phyloP scores from a whole-genome alignment of 1,140 invertebrate genomes.

The Heliconius melpomene region DNA sequence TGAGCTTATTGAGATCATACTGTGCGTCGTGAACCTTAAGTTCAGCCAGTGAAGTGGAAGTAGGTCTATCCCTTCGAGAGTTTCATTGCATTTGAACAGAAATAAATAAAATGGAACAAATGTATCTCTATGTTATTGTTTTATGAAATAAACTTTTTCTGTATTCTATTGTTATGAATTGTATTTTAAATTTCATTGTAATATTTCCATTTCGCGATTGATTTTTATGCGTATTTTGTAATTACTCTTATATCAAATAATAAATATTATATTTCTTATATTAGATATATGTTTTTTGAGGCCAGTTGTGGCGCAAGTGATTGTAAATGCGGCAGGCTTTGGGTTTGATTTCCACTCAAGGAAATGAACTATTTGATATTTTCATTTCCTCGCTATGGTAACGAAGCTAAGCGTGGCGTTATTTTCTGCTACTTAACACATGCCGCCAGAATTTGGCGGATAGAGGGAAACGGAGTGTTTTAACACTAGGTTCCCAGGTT shows the following conservation, averaged over 20 bases:
- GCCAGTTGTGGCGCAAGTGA: not conserved
- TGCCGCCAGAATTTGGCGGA: not conserved
- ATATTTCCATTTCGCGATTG: too few relatives aligned
- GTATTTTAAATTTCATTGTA: too few relatives aligned
- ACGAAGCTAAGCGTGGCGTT: not conserved
- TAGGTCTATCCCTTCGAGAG: not conserved
- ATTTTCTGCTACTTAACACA: not conserved
- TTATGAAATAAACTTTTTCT: too few relatives aligned
- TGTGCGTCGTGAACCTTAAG: not conserved
- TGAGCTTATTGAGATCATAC: not conserved
- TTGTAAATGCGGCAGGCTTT: not conserved
- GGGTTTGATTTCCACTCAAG: not conserved
- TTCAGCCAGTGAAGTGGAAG: not conserved
- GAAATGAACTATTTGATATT: not conserved
- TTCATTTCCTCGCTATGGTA: not conserved
- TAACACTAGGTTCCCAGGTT: not conserved
- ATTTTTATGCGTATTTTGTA: too few relatives aligned
- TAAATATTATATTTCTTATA: too few relatives aligned
- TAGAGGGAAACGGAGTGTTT: not conserved
- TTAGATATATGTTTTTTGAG: not conserved
- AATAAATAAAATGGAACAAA: not conserved
- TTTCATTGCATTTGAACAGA: not conserved
- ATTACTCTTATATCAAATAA: too few relatives aligned
- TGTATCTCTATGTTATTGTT: not conserved
- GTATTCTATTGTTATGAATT: too few relatives aligned